Base-by-base conservation (phyloP, 2,113 vertebrate species). In the Carollia perspicillata region DNA sequence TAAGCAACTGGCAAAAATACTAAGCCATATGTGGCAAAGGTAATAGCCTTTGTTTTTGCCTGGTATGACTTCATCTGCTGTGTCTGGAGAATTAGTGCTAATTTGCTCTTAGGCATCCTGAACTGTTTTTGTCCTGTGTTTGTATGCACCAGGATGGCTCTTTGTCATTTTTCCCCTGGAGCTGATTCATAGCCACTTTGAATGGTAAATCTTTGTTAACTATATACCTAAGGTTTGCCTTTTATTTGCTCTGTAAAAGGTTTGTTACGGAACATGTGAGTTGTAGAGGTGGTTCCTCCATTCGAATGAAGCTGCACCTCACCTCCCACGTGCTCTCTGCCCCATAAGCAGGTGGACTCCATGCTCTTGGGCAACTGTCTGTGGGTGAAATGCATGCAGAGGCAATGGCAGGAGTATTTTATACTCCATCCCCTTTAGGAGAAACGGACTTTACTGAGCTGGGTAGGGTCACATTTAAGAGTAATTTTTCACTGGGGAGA, bases 1-100 rank as follows among this genome's bases (percentile, higher is more conserved):
- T n/a, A n/a, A 81, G 74, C 6, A 63, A 86, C 2, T 96, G 95
- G 84, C 93, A 94, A 44, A 77, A 97, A 90, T 74, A 65, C 55
- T 84, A 35, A 86, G 69, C 68, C 84, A 69, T 92, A 53, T 96
- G 91, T 69, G 80, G 63, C 33, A 44, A 84, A 94, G 47, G 80
- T 55, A 90, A 95, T 55, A 84, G 60, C 90, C 74, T 94, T 87
- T 92, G 37, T 83, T 71, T 69, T 37, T 51, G 44, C 40, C 63
- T 68, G 0, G 18, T 68, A 5, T 68, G 74, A 84, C 58, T 66
- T 78, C 55, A 42, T 83, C 20, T 9, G 11, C 30, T 68, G 35
- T 60, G 2, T 47, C 17, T 23, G 49, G 60, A 65, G 26, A 58
- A 83, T 51, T 11, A 33, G 23, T 69, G 47, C 16, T 81, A 12